Base-by-base conservation (phyloP, 2,888 invertebrate species). In the Conomelus anceps region DNA sequence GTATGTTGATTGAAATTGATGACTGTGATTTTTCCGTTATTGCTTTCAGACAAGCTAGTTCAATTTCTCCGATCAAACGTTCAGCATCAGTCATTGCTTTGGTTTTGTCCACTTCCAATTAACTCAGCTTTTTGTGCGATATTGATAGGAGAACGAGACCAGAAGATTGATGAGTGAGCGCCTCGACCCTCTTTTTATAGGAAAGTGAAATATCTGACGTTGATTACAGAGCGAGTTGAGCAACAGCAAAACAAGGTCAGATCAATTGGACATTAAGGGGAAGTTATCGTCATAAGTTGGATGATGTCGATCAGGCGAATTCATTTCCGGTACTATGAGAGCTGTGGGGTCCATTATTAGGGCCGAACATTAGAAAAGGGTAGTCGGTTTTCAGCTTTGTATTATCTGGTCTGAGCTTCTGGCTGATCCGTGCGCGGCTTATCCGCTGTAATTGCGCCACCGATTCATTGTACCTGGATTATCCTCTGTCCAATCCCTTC, bases 381-480 rank as follows among this genome's bases (percentile, higher is more conserved):
- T 63, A 63, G 3, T 63, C 63, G 63, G 20, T 63, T 63, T 63
- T 63, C 63, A 63, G 63, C 63, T 63, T 63, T 20, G 63, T 63
- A 63, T 63, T 63, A 63, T 63, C 63, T 63, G 63, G n/a, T 63
- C n/a, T 63, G 34, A 34, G 34, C 34, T 34, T 1, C 11, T 34
- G 86, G 86, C 3, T 86, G 29, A 86, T 86, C 86, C 24, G 24
- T 20, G 26, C 86, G n/a, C 26, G 86, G 88, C 88, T 88, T 84
- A 88, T 88, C 88, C 88, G 85, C 29, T 88, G 88, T 88, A 88
- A 88, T 88, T 88, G 88, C 84, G 88, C 85, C 85, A 84, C 88
- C 88, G 84, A 23, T 22, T 24, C 85, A 85, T 88, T 88, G 85
- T 88, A 88, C 88, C 88, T 88, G 88, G 88, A 88, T 88, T 88